These are phyloP conservation scores for Andricus grossulariae DNA, from an alignment of 1,140 invertebrate genomes.

Conservation along the genomic window DNA sequence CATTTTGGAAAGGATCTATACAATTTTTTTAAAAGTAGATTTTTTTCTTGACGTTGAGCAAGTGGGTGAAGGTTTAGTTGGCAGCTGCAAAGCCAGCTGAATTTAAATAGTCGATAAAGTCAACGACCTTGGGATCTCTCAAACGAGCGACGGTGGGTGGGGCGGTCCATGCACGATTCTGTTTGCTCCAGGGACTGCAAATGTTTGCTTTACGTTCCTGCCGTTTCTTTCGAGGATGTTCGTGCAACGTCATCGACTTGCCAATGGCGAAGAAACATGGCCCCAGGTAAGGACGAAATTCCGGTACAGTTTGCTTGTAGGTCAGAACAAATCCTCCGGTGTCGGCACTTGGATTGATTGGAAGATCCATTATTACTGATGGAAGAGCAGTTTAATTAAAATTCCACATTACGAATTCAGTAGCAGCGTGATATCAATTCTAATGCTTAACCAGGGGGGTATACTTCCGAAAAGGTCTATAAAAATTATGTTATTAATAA, in stretches of 20 bases:
- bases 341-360: conserved; percentile 76
- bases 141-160: conserved; percentile 48
- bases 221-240: conserved; percentile 1
- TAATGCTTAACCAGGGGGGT: no score
- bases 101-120: conserved; percentile 59
- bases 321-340: conserved; percentile 80
- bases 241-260: conserved; percentile 59
- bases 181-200: conserved; percentile 48
- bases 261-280: conserved; percentile 78
- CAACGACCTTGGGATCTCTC: conserved; percentile 53
- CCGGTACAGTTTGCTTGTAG: conserved; percentile 77
- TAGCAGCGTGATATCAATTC: no score
- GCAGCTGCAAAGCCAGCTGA: conserved; percentile 38
- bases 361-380: conserved; percentile 81
- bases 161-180: conserved; percentile 55
- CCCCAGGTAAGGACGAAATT: conserved; percentile 77
- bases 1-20: neutral
- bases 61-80: neutral
- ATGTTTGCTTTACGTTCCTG: conserved; percentile 46
- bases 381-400: conserved; percentile 34
- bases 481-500: no score
- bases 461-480: no score
- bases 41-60: neutral
- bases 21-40: conserved; percentile 34
- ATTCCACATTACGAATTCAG: no score